Base-by-base conservation (phyloP, 1,140 invertebrate species). In the Lethocerus indicus region DNA sequence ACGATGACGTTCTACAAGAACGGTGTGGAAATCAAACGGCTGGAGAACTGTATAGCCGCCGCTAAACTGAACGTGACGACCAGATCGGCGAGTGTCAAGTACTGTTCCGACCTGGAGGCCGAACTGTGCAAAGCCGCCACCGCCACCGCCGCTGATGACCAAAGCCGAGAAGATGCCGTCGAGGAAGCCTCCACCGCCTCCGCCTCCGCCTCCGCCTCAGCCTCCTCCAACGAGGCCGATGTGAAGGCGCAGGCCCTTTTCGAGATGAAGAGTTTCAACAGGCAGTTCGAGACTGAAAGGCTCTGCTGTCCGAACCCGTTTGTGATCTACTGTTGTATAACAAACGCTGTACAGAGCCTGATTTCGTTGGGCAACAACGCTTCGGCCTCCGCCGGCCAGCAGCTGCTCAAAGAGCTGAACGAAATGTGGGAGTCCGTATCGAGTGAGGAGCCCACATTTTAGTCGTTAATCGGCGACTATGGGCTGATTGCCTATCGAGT, bases 91-190 rank as follows among this genome's bases (percentile, higher is more conserved):
- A 36, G 29, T 20, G 36, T 53, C 26, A 53, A 53, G 45, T 44
- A 42, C 25, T 43, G 46, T 41, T 49, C 48, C 36, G 47, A 44
- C 7, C 32, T 53, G 2, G 46, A 49, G 40, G 46, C 42, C 29
- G 21, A 47, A 41, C 35, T 52, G 9, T 21, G 39, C 9, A n/a
- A 16, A 4, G 40, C 3, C n/a, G 12, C n/a, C n/a, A 16, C 3
- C 7, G 39, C n/a, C 1, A 7, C 21, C 1, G 49, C n/a, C 4
- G 12, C 20, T 18, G 27, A 50, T 14, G 18, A 16, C 12, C 23
- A 45, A 24, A 49, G 18, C 20, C 23, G 25, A 23, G 49, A 41
- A 1, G 40, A 20, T 28, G 28, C 39, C 14, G 43, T 42, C 21
- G 18, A 45, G n/a, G 24, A 42, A 24, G 28, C 21, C 25, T n/a